Evolutionary conservation across 2,888 invertebrate genomes (phyloP), one percentile per base, ranked within the genome.

Genomic region (Clivina fossor): DNA sequence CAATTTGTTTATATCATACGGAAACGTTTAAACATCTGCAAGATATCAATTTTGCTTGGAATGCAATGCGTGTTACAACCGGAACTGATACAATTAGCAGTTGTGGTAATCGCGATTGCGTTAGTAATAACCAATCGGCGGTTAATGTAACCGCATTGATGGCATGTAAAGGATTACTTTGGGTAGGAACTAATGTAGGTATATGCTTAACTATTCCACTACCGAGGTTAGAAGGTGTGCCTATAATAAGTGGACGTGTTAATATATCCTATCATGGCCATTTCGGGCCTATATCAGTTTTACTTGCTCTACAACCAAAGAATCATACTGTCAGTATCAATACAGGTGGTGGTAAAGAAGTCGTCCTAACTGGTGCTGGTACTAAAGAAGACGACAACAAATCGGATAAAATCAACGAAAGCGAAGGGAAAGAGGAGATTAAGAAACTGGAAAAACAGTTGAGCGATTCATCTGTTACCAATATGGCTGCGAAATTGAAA

Each of bases 141-240:
- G 87, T 92, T 1, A 82, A 84, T 59, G 90, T 94, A 5, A 93
- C 93, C 0, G 88, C 93, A 0, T 72, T 94, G 33, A 79, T 92
- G 71, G 93, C 94, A 1, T 92, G 91, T 65, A 90, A 92, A 68
- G 96, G 96, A 0, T 76, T 95, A 13, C 76, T 97, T 0, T 96
- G 96, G 96, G 92, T 96, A 1, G 96, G 96, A 1, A 96, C 96
- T 0, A 93, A 92, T 62, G 90, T 92, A 8, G 93, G 94, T 2
- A 88, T 93, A 56, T 87, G 88, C 40, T 80, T 93, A 2, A 93
- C 93, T 5, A 92, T 90, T 63, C 95, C 89, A 0, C 73, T 94
- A 47, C 93, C 93, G 0, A 82, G 93, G 16, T 74, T 94, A 1
- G 93, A 93, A 72, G 94, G 94, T 7, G 86, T 93, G 0, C 96